phyloP scores from a whole-genome alignment of 2,888 invertebrate species.

The Beris chalybata region DNA sequence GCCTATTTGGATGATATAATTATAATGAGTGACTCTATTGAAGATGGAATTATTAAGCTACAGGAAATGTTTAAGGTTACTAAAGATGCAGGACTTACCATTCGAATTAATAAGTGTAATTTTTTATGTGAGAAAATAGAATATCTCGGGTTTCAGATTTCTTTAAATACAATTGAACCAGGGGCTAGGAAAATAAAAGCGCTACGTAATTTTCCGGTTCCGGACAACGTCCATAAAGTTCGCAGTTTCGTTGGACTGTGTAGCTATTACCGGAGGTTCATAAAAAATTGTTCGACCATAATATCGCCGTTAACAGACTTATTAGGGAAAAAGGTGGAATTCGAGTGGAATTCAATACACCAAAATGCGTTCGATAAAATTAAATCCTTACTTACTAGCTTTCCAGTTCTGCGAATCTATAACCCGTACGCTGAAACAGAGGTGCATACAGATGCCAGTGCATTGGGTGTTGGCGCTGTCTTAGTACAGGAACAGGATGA shows the following conservation, averaged over 20 bases:
- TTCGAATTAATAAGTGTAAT: background rate
- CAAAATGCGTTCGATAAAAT: constrained; percentile 4
- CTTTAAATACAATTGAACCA: constrained; percentile 3
- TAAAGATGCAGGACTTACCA: background rate
- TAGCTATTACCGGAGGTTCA: constrained; percentile 17
- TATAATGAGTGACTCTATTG: constrained; percentile 16
- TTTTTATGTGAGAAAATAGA: background rate
- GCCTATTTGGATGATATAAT: constrained; percentile 42
- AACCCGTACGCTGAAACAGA: constrained; percentile 23
- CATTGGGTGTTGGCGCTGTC: constrained; percentile 6
- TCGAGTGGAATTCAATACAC: background rate
- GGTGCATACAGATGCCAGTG: constrained; percentile 27
- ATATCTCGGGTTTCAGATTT: constrained; percentile 16
- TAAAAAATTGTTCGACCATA: constrained; percentile 2
- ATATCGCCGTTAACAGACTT: constrained; percentile 11
- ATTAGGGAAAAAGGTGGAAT: background rate
- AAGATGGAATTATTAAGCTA: constrained; percentile 32
- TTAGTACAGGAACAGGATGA: background rate
- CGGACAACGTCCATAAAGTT: background rate
- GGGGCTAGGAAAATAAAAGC: constrained; percentile 11
- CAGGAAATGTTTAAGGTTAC: background rate
- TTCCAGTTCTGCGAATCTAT: constrained; percentile 29
- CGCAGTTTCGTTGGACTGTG: constrained; percentile 11
- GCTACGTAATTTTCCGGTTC: constrained; percentile 1
- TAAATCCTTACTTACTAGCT: background rate